These are phyloP conservation scores for Venustaconcha ellipsiformis DNA, from an alignment of 1,140 invertebrate species.

Conservation along the genomic window DNA sequence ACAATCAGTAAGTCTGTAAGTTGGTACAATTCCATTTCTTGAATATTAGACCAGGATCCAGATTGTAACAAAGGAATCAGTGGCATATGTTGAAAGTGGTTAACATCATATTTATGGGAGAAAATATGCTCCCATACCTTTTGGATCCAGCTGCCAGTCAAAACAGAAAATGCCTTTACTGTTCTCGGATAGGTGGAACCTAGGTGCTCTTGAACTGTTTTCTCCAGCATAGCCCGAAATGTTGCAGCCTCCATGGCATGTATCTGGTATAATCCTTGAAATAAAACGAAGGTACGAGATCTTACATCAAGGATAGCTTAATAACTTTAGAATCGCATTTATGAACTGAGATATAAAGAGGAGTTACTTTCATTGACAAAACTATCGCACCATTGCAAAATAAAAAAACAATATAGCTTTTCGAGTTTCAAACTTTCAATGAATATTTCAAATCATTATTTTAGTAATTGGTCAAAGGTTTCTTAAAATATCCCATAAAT, in stretches of 20 bases:
- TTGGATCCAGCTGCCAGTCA: background rate
- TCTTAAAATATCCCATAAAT: too few relatives aligned
- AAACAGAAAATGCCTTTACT: background rate
- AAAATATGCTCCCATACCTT: slow-evolving; percentile 5
- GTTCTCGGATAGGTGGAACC: background rate
- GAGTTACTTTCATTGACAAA: background rate
- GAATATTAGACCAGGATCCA: background rate
- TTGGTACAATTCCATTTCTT: slow-evolving; percentile 4
- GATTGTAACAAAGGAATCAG: background rate
- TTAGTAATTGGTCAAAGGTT: too few relatives aligned
- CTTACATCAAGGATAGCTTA: background rate
- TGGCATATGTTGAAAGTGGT: slow-evolving; percentile 2
- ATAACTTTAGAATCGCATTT: background rate
- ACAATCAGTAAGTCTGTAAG: slow-evolving; percentile 3
- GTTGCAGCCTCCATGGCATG: background rate
- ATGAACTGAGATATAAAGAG: background rate
- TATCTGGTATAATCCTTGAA: slow-evolving; percentile 4
- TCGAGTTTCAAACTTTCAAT: background rate
- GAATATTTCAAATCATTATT: background rate
- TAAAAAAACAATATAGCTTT: background rate
- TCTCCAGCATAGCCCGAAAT: background rate
- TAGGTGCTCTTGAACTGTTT: background rate
- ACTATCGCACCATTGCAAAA: background rate
- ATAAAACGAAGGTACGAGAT: background rate
- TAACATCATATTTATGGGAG: background rate